Evolutionary conservation across 2,113 vertebrate genomes (phyloP), one percentile per base, ranked within the genome.

Genomic region (Rhea pennata): DNA sequence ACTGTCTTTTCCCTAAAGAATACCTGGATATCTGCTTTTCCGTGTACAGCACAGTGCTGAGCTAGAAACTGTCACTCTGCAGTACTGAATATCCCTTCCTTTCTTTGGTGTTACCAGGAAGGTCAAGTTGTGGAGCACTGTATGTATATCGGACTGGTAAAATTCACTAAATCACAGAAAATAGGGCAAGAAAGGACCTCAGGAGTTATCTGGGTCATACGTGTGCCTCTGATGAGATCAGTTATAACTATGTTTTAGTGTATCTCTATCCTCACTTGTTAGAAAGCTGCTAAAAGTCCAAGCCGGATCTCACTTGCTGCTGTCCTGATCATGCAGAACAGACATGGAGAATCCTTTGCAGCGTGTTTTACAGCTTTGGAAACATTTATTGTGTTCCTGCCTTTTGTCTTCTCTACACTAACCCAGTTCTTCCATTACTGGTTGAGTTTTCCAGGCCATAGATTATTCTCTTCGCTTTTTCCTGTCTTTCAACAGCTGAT

Each of bases 391-490:
- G 20, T 40, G 27, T 69, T 73, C 9, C 42, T 94, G 19, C 58
- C 51, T 88, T 71, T 89, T 82, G 9, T 51, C 10, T 53, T n/a
- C 64, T 82, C 48, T 39, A 17, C 40, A 4, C 40, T 78, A 90
- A 78, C 75, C 51, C 42, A 66, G 16, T 87, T 95, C 56, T 93
- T 72, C 88, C n/a, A 59, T 42, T 51, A 17, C 86, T 92, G 51
- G 36, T 58, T 50, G 88, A 77, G 26, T 89, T 95, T 87, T 87
- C 84, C 89, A 29, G 75, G 93, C 27, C 61, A 79, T 72, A 74
- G 91, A 91, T 96, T 91, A 72, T 91, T 92, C 42, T 44, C 81
- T 87, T 48, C 62, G n/a, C 48, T 65, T 96, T 87, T 87, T 88
- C 53, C 78, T 62, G 48, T 29, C 75, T 61, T 95, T 79, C 84